Conservation (phyloP, 1,140 invertebrate species). For the Nylanderia fulva region DNA sequence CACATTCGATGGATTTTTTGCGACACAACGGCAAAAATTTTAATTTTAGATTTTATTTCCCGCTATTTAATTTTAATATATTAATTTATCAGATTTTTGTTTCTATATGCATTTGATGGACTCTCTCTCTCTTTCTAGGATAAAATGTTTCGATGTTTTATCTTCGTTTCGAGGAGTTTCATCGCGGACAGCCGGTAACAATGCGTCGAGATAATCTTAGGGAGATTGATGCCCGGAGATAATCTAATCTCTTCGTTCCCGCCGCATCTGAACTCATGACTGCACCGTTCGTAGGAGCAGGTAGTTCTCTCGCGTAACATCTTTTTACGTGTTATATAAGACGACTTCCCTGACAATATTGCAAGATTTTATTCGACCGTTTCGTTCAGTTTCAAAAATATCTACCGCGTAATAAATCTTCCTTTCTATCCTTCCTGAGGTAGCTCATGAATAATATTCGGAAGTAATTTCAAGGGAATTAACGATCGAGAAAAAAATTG, state of each 20-base stretch:
- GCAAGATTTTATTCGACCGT: conserved; percentile 16
- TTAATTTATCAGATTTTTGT: background rate
- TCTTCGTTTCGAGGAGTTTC: conserved; percentile 37
- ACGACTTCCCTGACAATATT: background rate
- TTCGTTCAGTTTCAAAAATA: conserved; percentile 10
- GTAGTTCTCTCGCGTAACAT: conserved; percentile 33
- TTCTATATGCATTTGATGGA: background rate
- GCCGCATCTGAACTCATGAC: conserved; percentile 65
- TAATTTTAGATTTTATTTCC: conserved; percentile 12
- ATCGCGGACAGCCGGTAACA: conserved; percentile 49
- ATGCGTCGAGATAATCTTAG: conserved; percentile 55
- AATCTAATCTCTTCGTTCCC: conserved; percentile 37
- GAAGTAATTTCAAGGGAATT: conserved; percentile 28
- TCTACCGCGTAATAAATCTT: background rate
- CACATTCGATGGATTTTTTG: conserved; percentile 32
- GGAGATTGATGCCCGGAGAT: conserved; percentile 41
- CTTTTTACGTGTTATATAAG: conserved; percentile 42
- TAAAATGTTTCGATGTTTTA: conserved; percentile 24
- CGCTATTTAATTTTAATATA: conserved; percentile 3
- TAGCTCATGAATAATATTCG: conserved; percentile 31
- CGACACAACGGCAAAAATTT: background rate
- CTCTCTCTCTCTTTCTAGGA: background rate
- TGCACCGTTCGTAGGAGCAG: conserved; percentile 26
- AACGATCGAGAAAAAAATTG: background rate
- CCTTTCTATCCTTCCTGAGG: background rate